Conservation (phyloP, 2,113 vertebrate species). For the Galeopterus variegatus region DNA sequence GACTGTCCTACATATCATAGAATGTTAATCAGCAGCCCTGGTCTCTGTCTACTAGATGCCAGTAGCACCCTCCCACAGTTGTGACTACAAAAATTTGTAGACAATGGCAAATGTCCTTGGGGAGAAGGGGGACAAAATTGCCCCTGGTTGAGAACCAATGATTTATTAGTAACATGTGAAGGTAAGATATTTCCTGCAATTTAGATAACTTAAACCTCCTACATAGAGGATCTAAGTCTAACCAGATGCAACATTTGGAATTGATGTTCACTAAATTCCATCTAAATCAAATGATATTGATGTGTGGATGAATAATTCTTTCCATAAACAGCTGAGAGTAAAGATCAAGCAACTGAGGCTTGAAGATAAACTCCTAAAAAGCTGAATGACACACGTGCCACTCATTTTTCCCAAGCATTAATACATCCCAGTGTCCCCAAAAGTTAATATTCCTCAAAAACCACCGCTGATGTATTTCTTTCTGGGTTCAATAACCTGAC, state of each 20-base stretch:
- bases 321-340: neutral
- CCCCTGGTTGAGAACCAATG: neutral
- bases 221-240: neutral
- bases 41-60: neutral
- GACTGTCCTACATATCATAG: neutral
- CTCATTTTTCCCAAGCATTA: neutral
- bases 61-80: neutral
- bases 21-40: neutral
- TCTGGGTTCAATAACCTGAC: neutral
- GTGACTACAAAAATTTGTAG: neutral
- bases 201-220: neutral
- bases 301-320: neutral
- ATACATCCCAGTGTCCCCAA: neutral
- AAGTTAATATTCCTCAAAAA: constrained; percentile 10
- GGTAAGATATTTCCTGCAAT: neutral
- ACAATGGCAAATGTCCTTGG: neutral
- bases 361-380: neutral
- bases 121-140: neutral
- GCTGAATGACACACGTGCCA: neutral
- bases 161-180: neutral
- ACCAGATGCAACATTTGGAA: neutral
- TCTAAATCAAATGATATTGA: neutral
- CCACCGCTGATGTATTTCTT: neutral
- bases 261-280: neutral
- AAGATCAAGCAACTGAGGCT: neutral